These are phyloP conservation scores for Chaetogeoica ovagalla DNA, from an alignment of 2,888 invertebrate genomes.

Conservation along the genomic window DNA sequence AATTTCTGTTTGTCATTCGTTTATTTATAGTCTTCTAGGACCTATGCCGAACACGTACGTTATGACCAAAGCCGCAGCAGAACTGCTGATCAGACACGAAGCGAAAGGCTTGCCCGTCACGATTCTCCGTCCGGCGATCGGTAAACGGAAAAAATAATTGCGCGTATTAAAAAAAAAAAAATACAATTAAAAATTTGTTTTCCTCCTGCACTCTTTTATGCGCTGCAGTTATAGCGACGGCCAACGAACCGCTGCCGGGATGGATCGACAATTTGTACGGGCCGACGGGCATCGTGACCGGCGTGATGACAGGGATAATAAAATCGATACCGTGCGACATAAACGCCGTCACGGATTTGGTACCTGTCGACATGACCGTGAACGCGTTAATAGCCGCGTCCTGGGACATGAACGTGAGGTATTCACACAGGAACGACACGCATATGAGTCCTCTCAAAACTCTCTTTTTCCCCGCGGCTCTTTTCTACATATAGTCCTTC, in stretches of 20 bases:
- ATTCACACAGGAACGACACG: background rate
- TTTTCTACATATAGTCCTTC: too few relatives aligned
- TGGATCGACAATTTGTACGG: slow-evolving; percentile 77
- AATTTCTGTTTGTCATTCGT: background rate
- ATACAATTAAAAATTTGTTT: background rate
- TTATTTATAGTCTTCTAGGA: slow-evolving; percentile 60
- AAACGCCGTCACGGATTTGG: slow-evolving; percentile 66
- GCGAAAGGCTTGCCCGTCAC: slow-evolving; percentile 75
- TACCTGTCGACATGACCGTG: slow-evolving; percentile 71
- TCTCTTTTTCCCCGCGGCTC: too few relatives aligned
- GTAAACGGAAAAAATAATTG: slow-evolving; percentile 10
- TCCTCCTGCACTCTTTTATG: background rate
- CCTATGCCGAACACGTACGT: slow-evolving; percentile 88
- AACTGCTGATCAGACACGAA: slow-evolving; percentile 71
- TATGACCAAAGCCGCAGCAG: slow-evolving; percentile 87
- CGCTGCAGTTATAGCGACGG: slow-evolving; percentile 59
- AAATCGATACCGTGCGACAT: slow-evolving; percentile 64
- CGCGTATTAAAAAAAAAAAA: too few relatives aligned
- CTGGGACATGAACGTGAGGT: slow-evolving; percentile 60
- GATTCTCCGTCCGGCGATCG: slow-evolving; percentile 81
- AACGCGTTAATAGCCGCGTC: slow-evolving; percentile 67
- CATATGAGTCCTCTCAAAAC: too few relatives aligned
- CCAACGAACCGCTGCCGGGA: slow-evolving; percentile 62
- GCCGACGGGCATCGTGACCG: slow-evolving; percentile 65
- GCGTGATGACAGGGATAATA: slow-evolving; percentile 66